Evolutionary conservation across 2,113 vertebrate genomes (phyloP).

Genomic region (Mobula birostris): DNA sequence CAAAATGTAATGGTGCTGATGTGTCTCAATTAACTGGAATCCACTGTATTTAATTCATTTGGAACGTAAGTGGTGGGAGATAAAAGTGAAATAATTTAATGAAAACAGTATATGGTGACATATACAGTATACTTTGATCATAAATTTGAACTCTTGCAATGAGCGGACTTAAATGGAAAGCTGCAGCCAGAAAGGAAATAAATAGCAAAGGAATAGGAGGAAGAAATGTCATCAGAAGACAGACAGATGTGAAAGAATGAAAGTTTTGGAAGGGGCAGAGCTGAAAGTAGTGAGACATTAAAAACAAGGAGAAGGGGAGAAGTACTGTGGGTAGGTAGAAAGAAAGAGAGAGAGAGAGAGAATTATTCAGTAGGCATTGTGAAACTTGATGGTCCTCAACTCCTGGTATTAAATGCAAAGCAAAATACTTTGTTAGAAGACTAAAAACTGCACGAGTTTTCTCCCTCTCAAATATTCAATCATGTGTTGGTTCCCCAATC

Average conservation of each 20-base stretch:
- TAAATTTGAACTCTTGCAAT: not conserved
- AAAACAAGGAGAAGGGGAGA: not conserved
- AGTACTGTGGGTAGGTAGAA: no score
- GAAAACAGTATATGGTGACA: not conserved
- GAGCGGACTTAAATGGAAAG: not conserved
- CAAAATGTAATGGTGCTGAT: no score
- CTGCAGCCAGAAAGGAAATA: not conserved
- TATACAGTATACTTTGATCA: no score
- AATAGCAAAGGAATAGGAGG: not conserved
- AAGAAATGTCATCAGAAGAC: not conserved
- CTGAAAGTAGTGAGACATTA: not conserved
- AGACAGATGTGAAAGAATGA: not conserved
- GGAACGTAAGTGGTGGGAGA: not conserved
- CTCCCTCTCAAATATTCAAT: not conserved
- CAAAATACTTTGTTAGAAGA: not conserved
- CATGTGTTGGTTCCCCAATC: not conserved
- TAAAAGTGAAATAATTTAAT: not conserved
- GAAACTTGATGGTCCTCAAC: not conserved
- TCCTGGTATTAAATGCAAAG: not conserved
- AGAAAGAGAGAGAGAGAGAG: no score
- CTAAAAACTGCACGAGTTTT: not conserved
- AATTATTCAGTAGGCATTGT: not conserved
- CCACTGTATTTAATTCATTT: no score
- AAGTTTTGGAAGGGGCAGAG: not conserved
- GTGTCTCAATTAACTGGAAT: no score